Conservation (phyloP, 1,140 invertebrate genomes). For the Liolophura sinensis region DNA sequence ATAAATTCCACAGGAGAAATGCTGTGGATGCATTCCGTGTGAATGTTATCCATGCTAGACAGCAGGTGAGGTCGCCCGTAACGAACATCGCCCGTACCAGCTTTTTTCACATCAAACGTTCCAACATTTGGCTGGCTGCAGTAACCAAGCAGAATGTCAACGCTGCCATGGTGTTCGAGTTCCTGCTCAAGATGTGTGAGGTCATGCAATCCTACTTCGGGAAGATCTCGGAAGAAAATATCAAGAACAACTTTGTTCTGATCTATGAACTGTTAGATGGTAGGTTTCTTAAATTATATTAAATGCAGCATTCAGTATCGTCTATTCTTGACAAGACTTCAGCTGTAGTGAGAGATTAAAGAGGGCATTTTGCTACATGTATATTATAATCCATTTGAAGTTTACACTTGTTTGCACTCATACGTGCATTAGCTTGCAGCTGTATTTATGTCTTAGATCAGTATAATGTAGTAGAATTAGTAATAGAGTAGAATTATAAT, state of each 20-base stretch:
- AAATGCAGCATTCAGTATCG: no score
- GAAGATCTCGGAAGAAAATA: slow-evolving; percentile 99
- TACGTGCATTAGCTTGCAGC: no score
- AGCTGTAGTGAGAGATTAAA: no score
- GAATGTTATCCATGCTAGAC: slow-evolving; percentile 98
- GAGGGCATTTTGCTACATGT: no score
- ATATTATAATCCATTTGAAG: no score
- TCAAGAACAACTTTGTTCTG: slow-evolving; percentile 99
- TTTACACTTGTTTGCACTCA: no score
- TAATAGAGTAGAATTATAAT: no score
- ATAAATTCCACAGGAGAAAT: slow-evolving; percentile 70
- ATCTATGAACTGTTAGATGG: slow-evolving; percentile 99
- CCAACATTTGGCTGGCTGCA: slow-evolving; percentile 98
- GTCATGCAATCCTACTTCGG: slow-evolving; percentile 99
- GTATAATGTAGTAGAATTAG: no score
- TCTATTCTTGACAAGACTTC: no score
- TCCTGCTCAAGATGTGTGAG: slow-evolving; percentile 97
- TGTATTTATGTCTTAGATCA: no score
- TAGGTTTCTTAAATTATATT: slow-evolving; percentile 53
- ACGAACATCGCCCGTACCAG: slow-evolving; percentile 99
- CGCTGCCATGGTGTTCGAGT: slow-evolving; percentile 99
- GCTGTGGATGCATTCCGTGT: slow-evolving; percentile 99
- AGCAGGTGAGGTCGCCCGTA: slow-evolving; percentile 97
- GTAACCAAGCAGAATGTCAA: slow-evolving; percentile 99
- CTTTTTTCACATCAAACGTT: slow-evolving; percentile 97